Conservation (phyloP, 1,140 invertebrate species). For the Caenorhabditis elegans region DNA sequence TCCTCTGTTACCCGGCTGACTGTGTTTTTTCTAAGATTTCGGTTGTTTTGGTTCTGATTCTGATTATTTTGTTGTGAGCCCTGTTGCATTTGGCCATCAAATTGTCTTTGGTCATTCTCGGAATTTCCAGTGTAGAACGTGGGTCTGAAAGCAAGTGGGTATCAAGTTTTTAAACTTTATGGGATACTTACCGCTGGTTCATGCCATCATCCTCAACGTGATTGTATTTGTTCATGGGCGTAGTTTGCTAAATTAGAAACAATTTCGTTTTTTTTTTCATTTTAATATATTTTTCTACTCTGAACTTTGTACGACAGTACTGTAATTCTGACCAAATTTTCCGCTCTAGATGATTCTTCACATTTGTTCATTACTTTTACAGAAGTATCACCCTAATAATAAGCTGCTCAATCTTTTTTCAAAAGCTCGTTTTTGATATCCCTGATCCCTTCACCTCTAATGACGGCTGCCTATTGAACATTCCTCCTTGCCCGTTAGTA, state of each 20-base stretch:
- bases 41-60: neutral
- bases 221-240: constrained; percentile 14
- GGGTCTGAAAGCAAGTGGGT: neutral
- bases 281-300: no score
- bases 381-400: no score
- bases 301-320: no score
- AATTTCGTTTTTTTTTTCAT: neutral
- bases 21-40: neutral
- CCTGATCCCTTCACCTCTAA: neutral
- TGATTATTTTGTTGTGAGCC: neutral
- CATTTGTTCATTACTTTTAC: no score
- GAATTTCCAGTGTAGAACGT: neutral
- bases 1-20: constrained; percentile 4
- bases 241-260: neutral
- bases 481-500: neutral
- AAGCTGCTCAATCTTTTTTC: no score
- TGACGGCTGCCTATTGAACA: constrained; percentile 3
- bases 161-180: neutral
- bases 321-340: no score
- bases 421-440: no score
- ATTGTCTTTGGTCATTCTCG: neutral
- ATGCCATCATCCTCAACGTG: neutral
- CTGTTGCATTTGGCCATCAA: neutral
- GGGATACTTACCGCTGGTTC: constrained; percentile 4
- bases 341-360: no score